Percentiles rank a stretch among this genome's conserved stretches.
Evolutionary conservation across 2,113 vertebrate genomes (phyloP).

Genomic region (Pao palembangensis): DNA sequence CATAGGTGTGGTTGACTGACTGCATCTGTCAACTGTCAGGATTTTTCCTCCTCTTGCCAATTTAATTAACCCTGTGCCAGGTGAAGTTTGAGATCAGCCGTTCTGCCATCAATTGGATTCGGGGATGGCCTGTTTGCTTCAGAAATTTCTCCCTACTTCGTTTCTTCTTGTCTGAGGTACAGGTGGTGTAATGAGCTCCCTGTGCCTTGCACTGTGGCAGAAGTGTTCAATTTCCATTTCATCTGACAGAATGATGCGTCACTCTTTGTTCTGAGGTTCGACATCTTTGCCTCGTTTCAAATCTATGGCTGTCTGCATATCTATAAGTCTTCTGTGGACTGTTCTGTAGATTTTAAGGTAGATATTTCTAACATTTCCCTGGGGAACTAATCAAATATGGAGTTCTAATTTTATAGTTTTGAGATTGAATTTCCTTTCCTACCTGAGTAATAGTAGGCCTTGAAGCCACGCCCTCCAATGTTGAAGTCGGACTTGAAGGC

Average conservation of each 20-base stretch:
- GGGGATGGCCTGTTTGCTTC: neutral
- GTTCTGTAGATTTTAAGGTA: neutral
- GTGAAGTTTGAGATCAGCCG: conserved; percentile 1
- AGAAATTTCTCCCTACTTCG: neutral
- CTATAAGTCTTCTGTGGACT: neutral
- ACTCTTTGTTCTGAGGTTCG: neutral
- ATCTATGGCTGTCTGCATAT: neutral
- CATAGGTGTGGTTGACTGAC: no score
- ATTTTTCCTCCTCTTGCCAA: neutral
- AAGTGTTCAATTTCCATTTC: conserved; percentile 26
- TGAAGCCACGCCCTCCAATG: conserved; percentile 93
- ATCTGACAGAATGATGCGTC: conserved; percentile 6
- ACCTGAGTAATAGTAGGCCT: conserved; percentile 94
- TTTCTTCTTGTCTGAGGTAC: neutral
- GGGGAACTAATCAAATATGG: no score
- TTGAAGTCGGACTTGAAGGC: conserved; percentile 97
- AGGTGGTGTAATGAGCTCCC: neutral
- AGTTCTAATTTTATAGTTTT: no score
- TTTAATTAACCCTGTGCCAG: neutral
- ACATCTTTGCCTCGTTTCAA: conserved; percentile 8
- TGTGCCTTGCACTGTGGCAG: neutral
- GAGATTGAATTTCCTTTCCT: neutral
- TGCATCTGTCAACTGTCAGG: no score
- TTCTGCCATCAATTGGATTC: conserved; percentile 3
- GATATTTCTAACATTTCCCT: neutral